Evolutionary conservation across 2,888 invertebrate species (phyloP).

Genomic region (Microplitis deprimator): DNA sequence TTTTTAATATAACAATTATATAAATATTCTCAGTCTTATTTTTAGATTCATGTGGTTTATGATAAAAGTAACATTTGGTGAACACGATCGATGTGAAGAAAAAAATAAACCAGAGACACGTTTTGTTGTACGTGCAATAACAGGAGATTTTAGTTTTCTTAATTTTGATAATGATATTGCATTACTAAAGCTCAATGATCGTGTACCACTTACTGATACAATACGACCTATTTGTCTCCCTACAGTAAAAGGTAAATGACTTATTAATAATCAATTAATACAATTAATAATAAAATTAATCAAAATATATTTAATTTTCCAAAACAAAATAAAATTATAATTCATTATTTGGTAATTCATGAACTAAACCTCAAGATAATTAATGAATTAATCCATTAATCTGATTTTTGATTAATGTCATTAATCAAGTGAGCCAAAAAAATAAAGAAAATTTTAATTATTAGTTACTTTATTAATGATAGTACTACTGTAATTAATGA

Average conservation of each 20-base stretch:
- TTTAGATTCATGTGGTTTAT: conserved; percentile 93
- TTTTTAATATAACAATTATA: conserved; percentile 26
- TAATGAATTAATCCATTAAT: too few species aligned
- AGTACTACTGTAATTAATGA: too few species aligned
- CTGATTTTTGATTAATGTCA: too few species aligned
- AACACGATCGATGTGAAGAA: conserved; percentile 87
- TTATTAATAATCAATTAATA: too few species aligned
- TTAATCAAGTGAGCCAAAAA: too few species aligned
- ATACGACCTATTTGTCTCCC: conserved; percentile 90
- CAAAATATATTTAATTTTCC: too few species aligned
- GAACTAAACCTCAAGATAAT: too few species aligned
- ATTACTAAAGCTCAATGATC: conserved; percentile 84
- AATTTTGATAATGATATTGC: conserved; percentile 94
- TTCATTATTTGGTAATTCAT: too few species aligned
- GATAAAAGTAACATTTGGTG: conserved; percentile 91
- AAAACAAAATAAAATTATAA: too few species aligned
- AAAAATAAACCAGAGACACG: conserved; percentile 82
- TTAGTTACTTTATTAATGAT: too few species aligned
- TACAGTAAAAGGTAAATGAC: conserved; percentile 74
- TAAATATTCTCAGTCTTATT: conserved; percentile 61
- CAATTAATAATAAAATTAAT: too few species aligned
- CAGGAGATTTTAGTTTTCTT: conserved; percentile 86
- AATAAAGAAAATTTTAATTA: too few species aligned
- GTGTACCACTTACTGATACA: conserved; percentile 83
- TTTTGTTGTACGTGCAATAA: conserved; percentile 83